Evolutionary conservation across 2,113 vertebrate species (phyloP).

Genomic region (Cottus gobio): DNA sequence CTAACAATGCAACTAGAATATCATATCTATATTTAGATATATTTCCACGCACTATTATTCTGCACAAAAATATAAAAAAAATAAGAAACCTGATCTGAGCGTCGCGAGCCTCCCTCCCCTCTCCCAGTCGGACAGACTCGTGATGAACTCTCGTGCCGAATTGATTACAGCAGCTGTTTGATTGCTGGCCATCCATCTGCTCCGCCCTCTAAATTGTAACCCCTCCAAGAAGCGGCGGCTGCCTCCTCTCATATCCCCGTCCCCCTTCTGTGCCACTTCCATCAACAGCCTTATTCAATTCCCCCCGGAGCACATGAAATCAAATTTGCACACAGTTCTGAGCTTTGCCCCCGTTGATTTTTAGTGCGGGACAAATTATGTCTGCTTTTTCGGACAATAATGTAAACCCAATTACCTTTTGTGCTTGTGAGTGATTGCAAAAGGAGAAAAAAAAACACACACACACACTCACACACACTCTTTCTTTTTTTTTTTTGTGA

Average conservation of each 20-base stretch:
- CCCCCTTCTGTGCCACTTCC: constrained; percentile 51
- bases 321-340: constrained; percentile 45
- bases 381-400: constrained; percentile 42
- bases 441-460: not conserved
- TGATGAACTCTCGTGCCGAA: constrained; percentile 70
- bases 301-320: constrained; percentile 53
- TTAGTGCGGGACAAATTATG: constrained; percentile 40
- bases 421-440: constrained; percentile 19
- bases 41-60: not conserved
- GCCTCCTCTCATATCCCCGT: constrained; percentile 16
- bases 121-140: constrained; percentile 50
- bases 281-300: constrained; percentile 61
- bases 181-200: constrained; percentile 75
- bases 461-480: not conserved
- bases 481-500: not conserved
- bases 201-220: constrained; percentile 71
- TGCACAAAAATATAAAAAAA: not conserved
- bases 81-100: constrained; percentile 6
- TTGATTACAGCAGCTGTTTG: constrained; percentile 78
- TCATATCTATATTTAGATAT: not conserved
- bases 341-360: constrained; percentile 50
- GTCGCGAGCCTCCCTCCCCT: not conserved
- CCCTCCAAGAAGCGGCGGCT: constrained; percentile 57
- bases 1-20: not conserved
- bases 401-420: constrained; percentile 38